Evolutionary conservation across 2,797 vertebrate species (phyloP).

Genomic region (Fistularia commersonii): DNA sequence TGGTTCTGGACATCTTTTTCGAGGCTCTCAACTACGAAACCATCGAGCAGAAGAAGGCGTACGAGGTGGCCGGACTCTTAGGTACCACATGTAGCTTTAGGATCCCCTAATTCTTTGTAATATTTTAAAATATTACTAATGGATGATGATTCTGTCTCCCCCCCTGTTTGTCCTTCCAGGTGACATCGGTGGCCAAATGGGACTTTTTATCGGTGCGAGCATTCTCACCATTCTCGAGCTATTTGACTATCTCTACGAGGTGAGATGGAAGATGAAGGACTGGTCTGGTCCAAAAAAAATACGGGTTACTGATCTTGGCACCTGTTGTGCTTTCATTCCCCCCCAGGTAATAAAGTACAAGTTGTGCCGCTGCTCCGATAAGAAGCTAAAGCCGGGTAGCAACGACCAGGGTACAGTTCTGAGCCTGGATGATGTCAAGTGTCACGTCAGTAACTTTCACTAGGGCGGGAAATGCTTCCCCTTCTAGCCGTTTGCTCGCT

Average conservation of each 20-base stretch:
- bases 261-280: slow-evolving; percentile 48
- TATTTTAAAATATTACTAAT: neutral
- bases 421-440: slow-evolving; percentile 94
- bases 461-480: slow-evolving; percentile 35
- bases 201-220: slow-evolving; percentile 96
- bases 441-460: slow-evolving; percentile 89
- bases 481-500: slow-evolving; percentile 1
- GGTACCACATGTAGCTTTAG: slow-evolving; percentile 66
- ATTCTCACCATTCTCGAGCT: slow-evolving; percentile 96
- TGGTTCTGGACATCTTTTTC: slow-evolving; percentile 98
- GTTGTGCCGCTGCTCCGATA: slow-evolving; percentile 86
- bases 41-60: slow-evolving; percentile 98
- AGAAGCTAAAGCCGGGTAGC: slow-evolving; percentile 88
- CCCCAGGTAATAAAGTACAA: slow-evolving; percentile 90
- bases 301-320: neutral
- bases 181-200: slow-evolving; percentile 98
- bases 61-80: slow-evolving; percentile 95
- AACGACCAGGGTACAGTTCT: slow-evolving; percentile 88
- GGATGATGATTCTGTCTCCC: neutral
- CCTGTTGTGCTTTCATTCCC: neutral
- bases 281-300: neutral
- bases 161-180: slow-evolving; percentile 68
- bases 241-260: slow-evolving; percentile 98
- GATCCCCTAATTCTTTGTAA: neutral
- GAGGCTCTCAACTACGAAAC: slow-evolving; percentile 98